These are phyloP conservation scores for Morphnarchus princeps DNA, from an alignment of 2,113 vertebrate genomes.

Conservation along the genomic window DNA sequence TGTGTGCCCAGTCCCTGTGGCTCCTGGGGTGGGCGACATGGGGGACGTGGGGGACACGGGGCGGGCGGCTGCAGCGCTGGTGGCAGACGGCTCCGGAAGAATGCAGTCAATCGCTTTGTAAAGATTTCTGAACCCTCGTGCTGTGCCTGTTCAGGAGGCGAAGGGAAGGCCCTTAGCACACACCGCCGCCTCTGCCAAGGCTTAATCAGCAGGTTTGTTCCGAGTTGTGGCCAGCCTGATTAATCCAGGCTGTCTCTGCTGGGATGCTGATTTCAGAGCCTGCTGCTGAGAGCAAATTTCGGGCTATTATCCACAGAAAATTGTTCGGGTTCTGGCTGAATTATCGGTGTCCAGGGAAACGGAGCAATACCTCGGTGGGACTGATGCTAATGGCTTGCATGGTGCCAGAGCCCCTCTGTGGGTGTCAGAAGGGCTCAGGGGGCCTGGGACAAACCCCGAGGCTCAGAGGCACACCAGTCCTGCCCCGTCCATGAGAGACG, in stretches of 20 bases:
- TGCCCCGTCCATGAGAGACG: background rate
- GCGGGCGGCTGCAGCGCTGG: background rate
- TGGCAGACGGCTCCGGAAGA: background rate
- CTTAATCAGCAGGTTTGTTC: slow-evolving; percentile 52
- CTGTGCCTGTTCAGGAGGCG: background rate
- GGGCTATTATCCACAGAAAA: slow-evolving; percentile 18
- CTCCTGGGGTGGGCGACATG: fast-evolving
- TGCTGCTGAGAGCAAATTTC: slow-evolving; percentile 23
- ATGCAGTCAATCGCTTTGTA: background rate
- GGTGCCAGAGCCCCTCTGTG: background rate
- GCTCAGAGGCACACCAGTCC: background rate
- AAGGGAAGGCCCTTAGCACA: background rate
- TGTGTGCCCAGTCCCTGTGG: background rate
- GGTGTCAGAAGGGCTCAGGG: background rate
- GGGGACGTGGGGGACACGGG: background rate
- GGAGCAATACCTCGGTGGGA: background rate
- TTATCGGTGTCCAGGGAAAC: slow-evolving; percentile 27
- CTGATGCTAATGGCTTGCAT: background rate
- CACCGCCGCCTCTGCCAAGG: background rate
- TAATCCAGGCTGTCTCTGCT: slow-evolving; percentile 23
- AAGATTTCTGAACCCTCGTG: background rate
- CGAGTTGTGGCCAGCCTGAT: slow-evolving; percentile 32
- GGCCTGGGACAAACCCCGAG: background rate
- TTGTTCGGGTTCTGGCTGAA: slow-evolving; percentile 16
- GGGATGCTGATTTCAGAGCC: slow-evolving; percentile 38